Evolutionary conservation across 2,113 vertebrate species (phyloP), one percentile per base, ranked within the genome.

Genomic region (Hipposideros armiger): DNA sequence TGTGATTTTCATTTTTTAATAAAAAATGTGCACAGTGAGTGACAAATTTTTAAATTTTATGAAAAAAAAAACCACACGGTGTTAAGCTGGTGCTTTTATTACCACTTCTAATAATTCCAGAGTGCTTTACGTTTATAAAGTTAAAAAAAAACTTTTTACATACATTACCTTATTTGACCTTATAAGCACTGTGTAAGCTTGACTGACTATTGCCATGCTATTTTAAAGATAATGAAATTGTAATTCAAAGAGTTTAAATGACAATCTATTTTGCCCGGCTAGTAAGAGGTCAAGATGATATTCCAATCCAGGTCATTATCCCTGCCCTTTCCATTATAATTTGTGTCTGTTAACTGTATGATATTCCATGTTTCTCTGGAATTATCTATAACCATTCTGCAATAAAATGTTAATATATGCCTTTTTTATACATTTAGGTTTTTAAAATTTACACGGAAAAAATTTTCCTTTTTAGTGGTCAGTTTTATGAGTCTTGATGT

Each of bases 1-100:
- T 84, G 13, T 87, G 15, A 80, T 94, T 88, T 91, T 1, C 5
- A 47, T 47, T 70, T 92, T 94, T 88, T 19, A 87, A 94, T 52
- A 36, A 92, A 10, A 94, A 87, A 77, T 54, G 4, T 26, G 36
- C 20, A 40, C 3, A 69, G 2, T 40, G 11, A 67, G 30, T 45
- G 14, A 64, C 36, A 90, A 54, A 83, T 28, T 0, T 90, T 94
- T 72, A 62, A 72, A 77, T 67, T 3, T 86, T 19, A 66, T 20
- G 8, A 1, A 1, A 69, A 47, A 87, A 40, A 69, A 54, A 77
- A n/a, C 77, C n/a, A 22, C 4, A 0, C 7, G 4, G 9, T 72
- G 19, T 91, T 24, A 58, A 58, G 2, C 90, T 24, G 50, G 20
- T 77, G 9, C 7, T 91, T 94, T 87, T 88, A 76, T 66, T 81